A percentile compares a stretch with the other conserved stretches of the same genome.
These are phyloP conservation scores for Microctenopoma stevenorrisi DNA, from an alignment of 2,797 vertebrate genomes.

Conservation along the genomic window DNA sequence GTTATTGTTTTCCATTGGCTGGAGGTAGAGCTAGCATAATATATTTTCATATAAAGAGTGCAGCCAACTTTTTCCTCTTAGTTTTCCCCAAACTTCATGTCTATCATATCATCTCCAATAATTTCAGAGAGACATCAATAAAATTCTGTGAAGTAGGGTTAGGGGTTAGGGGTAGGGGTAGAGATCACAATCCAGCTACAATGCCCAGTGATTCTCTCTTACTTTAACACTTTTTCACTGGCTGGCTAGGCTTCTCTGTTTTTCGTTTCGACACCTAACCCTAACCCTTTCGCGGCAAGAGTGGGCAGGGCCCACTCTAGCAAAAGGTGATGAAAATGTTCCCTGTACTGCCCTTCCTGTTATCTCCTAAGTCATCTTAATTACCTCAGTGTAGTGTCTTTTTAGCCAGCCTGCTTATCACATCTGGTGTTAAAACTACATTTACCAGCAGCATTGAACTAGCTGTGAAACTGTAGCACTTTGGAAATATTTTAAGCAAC, in stretches of 20 bases:
- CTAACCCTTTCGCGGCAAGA: not conserved
- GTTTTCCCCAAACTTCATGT: constrained; percentile 14
- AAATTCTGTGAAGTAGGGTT: not conserved
- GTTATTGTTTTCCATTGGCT: constrained; percentile 47
- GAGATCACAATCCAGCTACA: not conserved
- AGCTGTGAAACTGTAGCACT: not conserved
- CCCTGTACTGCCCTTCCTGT: not conserved
- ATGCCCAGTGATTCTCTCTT: not conserved
- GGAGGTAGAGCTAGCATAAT: constrained; percentile 26
- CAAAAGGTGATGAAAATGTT: not conserved
- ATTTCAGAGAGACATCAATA: constrained; percentile 16
- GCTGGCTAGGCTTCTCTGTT: not conserved
- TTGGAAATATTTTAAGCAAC: too few species aligned
- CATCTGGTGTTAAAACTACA: not conserved
- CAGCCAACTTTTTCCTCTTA: not conserved
- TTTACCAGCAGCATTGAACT: not conserved
- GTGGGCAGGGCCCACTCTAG: not conserved
- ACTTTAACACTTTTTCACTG: not conserved
- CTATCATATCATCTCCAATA: constrained; percentile 23
- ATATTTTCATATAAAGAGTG: not conserved
- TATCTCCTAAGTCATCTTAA: not conserved
- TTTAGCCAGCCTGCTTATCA: not conserved
- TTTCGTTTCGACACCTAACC: not conserved
- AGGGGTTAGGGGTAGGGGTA: not conserved
- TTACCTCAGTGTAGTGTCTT: not conserved